A percentile compares a stretch with the other conserved stretches of the same genome.
phyloP scores from a whole-genome alignment of 2,113 vertebrate genomes.

The Scortum barcoo region DNA sequence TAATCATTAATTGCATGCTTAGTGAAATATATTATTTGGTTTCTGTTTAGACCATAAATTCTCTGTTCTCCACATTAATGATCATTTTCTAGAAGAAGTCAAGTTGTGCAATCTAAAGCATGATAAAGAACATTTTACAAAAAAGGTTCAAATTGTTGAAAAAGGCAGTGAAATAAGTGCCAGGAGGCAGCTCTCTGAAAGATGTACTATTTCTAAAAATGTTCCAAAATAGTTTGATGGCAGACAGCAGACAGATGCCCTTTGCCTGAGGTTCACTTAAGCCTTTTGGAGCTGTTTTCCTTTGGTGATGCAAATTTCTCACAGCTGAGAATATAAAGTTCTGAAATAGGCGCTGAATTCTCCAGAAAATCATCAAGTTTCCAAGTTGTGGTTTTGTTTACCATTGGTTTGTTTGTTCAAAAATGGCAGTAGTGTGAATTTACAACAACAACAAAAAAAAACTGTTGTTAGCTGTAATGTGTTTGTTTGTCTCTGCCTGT shows the following conservation, averaged over 20 bases:
- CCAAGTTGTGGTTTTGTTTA: background rate
- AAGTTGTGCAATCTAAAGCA: background rate
- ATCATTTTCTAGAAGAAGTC: background rate
- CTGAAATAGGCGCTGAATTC: too few relatives aligned
- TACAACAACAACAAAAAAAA: slow-evolving; percentile 1
- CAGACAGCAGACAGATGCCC: background rate
- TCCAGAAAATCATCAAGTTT: background rate
- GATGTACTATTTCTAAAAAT: background rate
- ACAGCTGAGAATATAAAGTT: too few relatives aligned
- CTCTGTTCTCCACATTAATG: background rate
- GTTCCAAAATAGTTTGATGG: too few relatives aligned
- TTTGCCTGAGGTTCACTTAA: background rate
- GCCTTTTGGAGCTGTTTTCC: background rate
- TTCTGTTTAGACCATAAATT: too few relatives aligned
- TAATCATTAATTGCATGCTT: background rate
- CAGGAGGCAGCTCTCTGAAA: background rate
- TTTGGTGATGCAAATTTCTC: background rate
- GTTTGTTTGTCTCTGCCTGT: background rate
- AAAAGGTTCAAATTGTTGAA: background rate
- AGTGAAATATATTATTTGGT: background rate
- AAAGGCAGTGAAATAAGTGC: background rate
- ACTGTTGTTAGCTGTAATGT: background rate
- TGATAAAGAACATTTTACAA: background rate
- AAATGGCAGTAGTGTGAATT: background rate
- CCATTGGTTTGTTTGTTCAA: background rate